Evolutionary conservation across 2,888 invertebrate genomes (phyloP), one percentile per base, ranked within the genome.

Genomic region (Busseola fusca): DNA sequence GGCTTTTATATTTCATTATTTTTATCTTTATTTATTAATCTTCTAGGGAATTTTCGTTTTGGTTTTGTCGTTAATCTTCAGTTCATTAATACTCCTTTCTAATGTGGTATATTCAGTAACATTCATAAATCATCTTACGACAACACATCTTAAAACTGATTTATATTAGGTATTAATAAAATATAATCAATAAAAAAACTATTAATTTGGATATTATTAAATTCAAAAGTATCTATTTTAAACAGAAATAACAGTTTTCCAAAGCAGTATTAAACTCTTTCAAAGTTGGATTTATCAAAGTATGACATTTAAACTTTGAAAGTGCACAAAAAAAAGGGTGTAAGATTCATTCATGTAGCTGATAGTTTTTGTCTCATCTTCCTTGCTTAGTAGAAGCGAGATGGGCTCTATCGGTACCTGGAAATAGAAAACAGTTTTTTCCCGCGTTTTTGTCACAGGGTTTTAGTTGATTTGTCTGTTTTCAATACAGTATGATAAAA

Each of bases 291-390:
- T 6, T 34, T 34, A 34, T 7, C 7, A 34, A 34, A 34, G 34
- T 34, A 34, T n/a, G n/a, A n/a, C n/a, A n/a, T n/a, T n/a, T n/a
- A n/a, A 25, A 12, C 25, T 57, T 57, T 34, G 0, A 30, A 57
- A 62, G 4, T 34, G 10, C n/a, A 37, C 16, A 63, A 59, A 77
- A 63, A n/a, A n/a, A 76, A 48, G 10, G 52, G 45, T 37, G 25
- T 21, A 12, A 9, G 14, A 14, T 42, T 48, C 54, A 42, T 72
- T 48, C n/a, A 40, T 5, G n/a, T 12, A 27, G 10, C 10, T n/a
- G 4, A 34, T 60, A 1, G 2, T 40, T 76, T 73, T 60, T 60
- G 64, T 78, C 68, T 72, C 72, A 30, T 10, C 7, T 27, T n/a
- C 1, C 27, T 64, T 27, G 14, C 16, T 4, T 59, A 21, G 64